Evolutionary conservation across 2,888 invertebrate genomes (phyloP).

Genomic region (Melanophora roralis): DNA sequence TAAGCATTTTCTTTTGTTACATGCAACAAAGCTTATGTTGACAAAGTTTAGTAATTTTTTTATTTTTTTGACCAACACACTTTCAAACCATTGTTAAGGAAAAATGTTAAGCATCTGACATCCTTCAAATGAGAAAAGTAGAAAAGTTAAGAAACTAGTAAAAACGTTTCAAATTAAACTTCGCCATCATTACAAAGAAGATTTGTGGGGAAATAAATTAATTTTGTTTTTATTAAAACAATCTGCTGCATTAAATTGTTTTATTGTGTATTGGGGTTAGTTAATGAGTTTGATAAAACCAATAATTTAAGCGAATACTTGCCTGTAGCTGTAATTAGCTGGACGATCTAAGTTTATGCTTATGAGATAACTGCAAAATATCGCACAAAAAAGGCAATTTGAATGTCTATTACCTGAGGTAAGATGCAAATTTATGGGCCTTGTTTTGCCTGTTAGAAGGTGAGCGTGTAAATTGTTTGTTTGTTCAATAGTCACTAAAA

Average conservation of each 20-base stretch:
- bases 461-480: no score
- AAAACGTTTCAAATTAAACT: conserved; percentile 11
- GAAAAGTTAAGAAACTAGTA: not conserved
- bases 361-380: not conserved
- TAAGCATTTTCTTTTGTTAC: conserved; percentile 38
- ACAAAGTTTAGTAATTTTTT: conserved; percentile 25
- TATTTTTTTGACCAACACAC: not conserved
- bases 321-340: not conserved
- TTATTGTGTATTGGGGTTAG: not conserved
- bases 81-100: not conserved
- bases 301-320: conserved; percentile 4
- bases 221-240: not conserved
- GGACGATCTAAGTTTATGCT: not conserved
- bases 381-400: not conserved
- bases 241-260: not conserved
- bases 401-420: conserved; percentile 6
- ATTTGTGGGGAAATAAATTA: conserved; percentile 4
- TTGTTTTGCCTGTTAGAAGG: not conserved
- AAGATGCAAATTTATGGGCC: not conserved
- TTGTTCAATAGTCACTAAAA: no score
- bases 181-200: conserved; percentile 26
- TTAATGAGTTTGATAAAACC: not conserved
- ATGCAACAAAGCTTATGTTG: conserved; percentile 39
- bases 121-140: conserved; percentile 11
- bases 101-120: conserved; percentile 24